These are phyloP conservation scores for Microtus montanus DNA, from an alignment of 2,113 vertebrate genomes.

Conservation along the genomic window DNA sequence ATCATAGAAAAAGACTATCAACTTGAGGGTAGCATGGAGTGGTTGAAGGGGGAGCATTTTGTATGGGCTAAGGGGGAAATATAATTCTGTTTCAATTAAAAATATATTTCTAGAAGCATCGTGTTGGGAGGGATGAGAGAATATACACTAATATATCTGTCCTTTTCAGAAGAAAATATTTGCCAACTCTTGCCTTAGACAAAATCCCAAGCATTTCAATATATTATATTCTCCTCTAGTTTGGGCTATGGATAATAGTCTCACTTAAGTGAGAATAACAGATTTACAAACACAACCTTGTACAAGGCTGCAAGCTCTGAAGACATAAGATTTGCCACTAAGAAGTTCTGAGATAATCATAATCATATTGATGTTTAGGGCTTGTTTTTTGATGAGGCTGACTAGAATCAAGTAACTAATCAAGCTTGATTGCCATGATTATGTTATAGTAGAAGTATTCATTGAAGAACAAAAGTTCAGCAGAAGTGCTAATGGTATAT, in stretches of 20 bases:
- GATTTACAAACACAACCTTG: not conserved
- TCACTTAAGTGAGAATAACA: slow-evolving; percentile 1
- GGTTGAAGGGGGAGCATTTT: not conserved
- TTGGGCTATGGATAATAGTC: not conserved
- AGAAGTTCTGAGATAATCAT: not conserved
- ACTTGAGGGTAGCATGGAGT: not conserved
- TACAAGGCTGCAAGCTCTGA: not conserved
- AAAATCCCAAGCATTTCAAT: not conserved
- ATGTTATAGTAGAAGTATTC: not conserved
- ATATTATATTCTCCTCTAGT: slow-evolving; percentile 30
- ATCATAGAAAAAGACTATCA: not conserved
- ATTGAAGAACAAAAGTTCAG: not conserved
- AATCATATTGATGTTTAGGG: not conserved
- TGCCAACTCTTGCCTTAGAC: not conserved
- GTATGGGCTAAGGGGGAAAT: not conserved
- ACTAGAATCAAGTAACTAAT: not conserved
- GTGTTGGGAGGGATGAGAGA: not conserved
- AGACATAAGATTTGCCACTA: not conserved
- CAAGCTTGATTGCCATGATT: not conserved
- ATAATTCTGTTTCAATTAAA: not conserved
- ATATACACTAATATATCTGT: not conserved
- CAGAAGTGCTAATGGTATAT: not conserved
- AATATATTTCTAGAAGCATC: not conserved
- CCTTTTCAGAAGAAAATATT: slow-evolving; percentile 30
- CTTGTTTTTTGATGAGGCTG: not conserved